A percentile compares a stretch with the other conserved stretches of the same genome.
These are phyloP conservation scores for Pristionchus mayeri DNA, from an alignment of 2,888 invertebrate species.

Conservation along the genomic window DNA sequence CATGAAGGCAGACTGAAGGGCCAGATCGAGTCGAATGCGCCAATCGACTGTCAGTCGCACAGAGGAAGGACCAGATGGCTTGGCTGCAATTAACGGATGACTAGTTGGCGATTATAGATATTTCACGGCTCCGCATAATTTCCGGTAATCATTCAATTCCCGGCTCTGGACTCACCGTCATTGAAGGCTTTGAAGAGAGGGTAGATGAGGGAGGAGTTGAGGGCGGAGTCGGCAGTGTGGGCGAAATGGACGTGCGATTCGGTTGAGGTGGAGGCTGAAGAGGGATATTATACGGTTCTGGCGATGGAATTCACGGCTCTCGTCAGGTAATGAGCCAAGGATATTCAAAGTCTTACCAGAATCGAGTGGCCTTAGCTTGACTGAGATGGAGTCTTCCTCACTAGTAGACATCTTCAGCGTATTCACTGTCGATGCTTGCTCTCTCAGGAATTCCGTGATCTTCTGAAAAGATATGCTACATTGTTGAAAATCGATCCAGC, in stretches of 20 bases:
- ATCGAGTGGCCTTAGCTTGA: conserved; percentile 17
- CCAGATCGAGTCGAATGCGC: conserved; percentile 25
- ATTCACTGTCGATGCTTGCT: not conserved
- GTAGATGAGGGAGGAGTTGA: not conserved
- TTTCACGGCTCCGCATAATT: not conserved
- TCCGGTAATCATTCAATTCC: not conserved
- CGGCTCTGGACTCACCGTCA: conserved; percentile 23
- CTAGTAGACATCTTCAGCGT: conserved; percentile 38
- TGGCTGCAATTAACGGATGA: conserved; percentile 10
- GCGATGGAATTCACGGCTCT: not conserved
- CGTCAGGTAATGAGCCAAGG: too few relatives aligned
- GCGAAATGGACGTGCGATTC: not conserved
- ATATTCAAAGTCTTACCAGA: not conserved
- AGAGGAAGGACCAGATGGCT: not conserved
- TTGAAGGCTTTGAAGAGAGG: conserved; percentile 42
- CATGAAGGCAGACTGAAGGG: conserved; percentile 34
- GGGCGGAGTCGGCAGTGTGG: not conserved
- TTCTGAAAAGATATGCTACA: conserved; percentile 38
- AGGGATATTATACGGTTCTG: not conserved
- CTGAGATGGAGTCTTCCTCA: not conserved
- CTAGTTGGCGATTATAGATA: not conserved
- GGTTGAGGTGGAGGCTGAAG: not conserved
- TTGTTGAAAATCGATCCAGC: not conserved
- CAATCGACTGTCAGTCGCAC: conserved; percentile 42
- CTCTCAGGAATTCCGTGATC: not conserved